Conservation (phyloP, 2,113 vertebrate genomes). For the Lycocorax pyrrhopterus region DNA sequence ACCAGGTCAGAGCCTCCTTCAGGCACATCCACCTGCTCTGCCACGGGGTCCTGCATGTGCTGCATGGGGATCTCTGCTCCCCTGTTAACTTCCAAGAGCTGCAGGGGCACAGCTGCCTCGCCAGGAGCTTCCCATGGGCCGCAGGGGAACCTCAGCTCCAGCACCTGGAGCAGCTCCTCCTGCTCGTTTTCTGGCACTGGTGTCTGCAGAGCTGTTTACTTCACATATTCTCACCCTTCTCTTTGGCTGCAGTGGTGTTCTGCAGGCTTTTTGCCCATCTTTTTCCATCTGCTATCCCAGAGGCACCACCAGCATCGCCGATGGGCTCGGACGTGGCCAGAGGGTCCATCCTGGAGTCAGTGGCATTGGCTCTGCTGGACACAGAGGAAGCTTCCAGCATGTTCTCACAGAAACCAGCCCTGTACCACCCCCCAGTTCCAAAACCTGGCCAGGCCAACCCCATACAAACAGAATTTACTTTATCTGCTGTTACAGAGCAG, state of each 20-base stretch:
- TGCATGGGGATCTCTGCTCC: not conserved
- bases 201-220: not conserved
- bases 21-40: not conserved
- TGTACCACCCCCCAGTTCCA: not conserved
- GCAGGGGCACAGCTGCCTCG: not conserved
- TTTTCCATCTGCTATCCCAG: not conserved
- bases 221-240: not conserved
- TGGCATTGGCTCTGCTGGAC: not conserved
- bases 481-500: not conserved
- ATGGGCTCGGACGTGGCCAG: rapidly evolving
- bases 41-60: not conserved
- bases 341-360: not conserved
- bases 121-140: not conserved
- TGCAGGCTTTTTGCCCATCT: no score
- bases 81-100: not conserved
- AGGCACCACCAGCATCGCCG: not conserved
- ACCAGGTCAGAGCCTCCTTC: not conserved
- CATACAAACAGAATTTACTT: not conserved
- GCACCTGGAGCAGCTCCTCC: not conserved
- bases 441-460: not conserved
- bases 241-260: not conserved
- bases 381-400: not conserved
- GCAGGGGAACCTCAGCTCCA: not conserved
- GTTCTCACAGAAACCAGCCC: not conserved
- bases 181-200: not conserved